Evolutionary conservation across 2,888 invertebrate genomes (phyloP).

Genomic region (Molorchus minor): DNA sequence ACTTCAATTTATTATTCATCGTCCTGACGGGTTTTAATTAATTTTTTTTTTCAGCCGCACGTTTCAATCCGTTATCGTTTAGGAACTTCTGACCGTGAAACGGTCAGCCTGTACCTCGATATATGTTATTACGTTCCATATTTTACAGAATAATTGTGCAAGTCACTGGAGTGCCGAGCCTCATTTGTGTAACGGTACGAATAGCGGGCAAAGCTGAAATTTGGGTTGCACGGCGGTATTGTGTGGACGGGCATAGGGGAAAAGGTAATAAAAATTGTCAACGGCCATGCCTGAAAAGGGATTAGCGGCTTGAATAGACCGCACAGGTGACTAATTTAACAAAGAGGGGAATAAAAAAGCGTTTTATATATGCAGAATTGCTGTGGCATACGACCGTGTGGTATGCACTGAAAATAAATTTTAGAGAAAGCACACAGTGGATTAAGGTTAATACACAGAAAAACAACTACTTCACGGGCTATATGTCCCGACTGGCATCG

Average conservation of each 20-base stretch:
- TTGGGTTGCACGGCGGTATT: background rate
- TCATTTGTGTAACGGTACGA: background rate
- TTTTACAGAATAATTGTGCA: conserved; percentile 7
- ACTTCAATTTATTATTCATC: conserved; percentile 9
- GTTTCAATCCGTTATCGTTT: background rate
- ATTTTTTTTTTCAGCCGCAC: conserved; percentile 8
- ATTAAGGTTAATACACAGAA: no score
- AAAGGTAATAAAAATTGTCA: background rate
- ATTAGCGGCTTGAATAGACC: background rate
- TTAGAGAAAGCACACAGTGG: no score
- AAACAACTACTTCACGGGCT: no score
- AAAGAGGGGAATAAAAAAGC: no score
- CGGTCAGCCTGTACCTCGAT: no score
- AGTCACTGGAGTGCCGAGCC: conserved; percentile 6
- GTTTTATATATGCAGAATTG: no score
- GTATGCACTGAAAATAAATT: no score
- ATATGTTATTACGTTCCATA: conserved; percentile 6
- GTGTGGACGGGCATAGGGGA: background rate
- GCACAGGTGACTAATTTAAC: no score
- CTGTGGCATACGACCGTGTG: no score
- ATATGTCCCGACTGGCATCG: no score
- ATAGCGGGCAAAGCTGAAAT: background rate
- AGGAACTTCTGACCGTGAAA: conserved; percentile 1
- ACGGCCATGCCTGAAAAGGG: conserved; percentile 1
- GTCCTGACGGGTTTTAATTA: conserved; percentile 24